Conservation (phyloP, 2,113 vertebrate genomes). For the human region GRCh38 chr11:111636001-111636500, state of each 20-base stretch:
- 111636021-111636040: conserved; percentile 50
- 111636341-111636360: background rate
- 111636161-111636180: conserved; percentile 20
- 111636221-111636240: conserved; percentile 47
- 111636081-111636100: conserved; percentile 50
- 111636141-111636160: conserved; percentile 43
- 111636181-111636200: background rate
- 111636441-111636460: background rate
- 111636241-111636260: background rate
- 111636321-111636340: background rate
- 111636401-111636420: background rate
- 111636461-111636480: background rate
- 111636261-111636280: conserved; percentile 25
- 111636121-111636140: conserved; percentile 37
- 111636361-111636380: background rate
- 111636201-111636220: background rate
- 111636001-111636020: conserved; percentile 44
- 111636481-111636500: background rate
- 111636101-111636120: conserved; percentile 43
- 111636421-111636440: background rate
- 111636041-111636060: conserved; percentile 57
- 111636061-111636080: conserved; percentile 58
- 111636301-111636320: conserved; percentile 30
- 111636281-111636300: conserved; percentile 10
- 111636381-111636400: conserved; percentile 16